Conservation (phyloP, 2,888 invertebrate species). For the Cosmia pyralina region DNA sequence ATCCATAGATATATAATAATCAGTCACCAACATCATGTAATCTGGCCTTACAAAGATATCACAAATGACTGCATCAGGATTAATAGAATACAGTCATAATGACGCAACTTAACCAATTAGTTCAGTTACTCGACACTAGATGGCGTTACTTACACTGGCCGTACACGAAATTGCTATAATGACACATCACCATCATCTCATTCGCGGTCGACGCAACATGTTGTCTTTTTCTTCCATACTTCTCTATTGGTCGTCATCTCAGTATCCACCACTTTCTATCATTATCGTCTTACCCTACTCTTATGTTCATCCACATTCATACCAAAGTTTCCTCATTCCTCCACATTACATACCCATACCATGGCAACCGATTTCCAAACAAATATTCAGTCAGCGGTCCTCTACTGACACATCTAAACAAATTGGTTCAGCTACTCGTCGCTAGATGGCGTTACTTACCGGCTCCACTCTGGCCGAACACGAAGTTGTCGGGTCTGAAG, state of each 20-base stretch:
- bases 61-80: conserved; percentile 32
- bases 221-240: not conserved
- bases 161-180: conserved; percentile 93
- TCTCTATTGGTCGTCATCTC: not conserved
- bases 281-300: not conserved
- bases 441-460: conserved; percentile 73
- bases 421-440: conserved; percentile 16
- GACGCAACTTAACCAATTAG: not conserved
- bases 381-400: not conserved
- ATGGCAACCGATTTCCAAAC: conserved; percentile 10
- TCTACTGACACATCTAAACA: not conserved
- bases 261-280: not conserved
- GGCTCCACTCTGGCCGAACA: conserved; percentile 95
- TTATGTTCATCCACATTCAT: not conserved
- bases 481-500: conserved; percentile 96
- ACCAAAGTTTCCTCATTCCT: not conserved
- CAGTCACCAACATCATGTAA: not conserved
- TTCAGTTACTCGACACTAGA: conserved; percentile 34
- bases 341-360: not conserved
- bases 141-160: conserved; percentile 90
- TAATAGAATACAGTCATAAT: conserved; percentile 11
- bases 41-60: not conserved
- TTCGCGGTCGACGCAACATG: not conserved
- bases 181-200: not conserved
- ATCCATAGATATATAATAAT: not conserved